Evolutionary conservation across 2,888 invertebrate genomes (phyloP).

Genomic region (Synergus gifuensis): DNA sequence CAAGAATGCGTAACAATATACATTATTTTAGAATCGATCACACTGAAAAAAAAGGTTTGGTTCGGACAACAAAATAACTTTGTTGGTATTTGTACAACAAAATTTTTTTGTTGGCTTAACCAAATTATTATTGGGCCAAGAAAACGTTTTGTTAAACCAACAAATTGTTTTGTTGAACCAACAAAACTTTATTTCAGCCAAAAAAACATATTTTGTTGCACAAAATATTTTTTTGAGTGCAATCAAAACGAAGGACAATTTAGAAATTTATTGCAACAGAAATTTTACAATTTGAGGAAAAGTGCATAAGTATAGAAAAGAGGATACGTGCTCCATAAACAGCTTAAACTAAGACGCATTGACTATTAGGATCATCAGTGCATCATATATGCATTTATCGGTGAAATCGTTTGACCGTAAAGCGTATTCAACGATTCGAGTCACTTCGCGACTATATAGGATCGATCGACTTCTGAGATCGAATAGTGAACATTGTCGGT

Average conservation of each 20-base stretch:
- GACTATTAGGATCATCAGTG: background rate
- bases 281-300: background rate
- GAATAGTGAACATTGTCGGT: constrained; percentile 14
- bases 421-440: background rate
- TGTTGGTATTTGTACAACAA: too few species aligned
- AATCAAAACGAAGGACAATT: background rate
- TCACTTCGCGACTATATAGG: constrained; percentile 9
- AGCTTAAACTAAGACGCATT: background rate
- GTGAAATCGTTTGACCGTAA: background rate
- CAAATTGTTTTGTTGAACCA: too few species aligned
- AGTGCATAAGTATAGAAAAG: background rate
- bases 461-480: constrained; percentile 28
- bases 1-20: background rate
- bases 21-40: background rate
- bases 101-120: too few species aligned
- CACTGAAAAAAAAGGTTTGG: too few species aligned
- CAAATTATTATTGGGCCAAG: too few species aligned
- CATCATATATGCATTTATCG: background rate
- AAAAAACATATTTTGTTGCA: too few species aligned
- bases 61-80: too few species aligned
- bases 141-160: too few species aligned
- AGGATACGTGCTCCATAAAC: background rate
- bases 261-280: background rate
- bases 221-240: too few species aligned
- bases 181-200: too few species aligned